A percentile compares a stretch with the other conserved stretches of the same genome.
Evolutionary conservation across 2,113 vertebrate species (phyloP).

Genomic region (Pitta sordida): DNA sequence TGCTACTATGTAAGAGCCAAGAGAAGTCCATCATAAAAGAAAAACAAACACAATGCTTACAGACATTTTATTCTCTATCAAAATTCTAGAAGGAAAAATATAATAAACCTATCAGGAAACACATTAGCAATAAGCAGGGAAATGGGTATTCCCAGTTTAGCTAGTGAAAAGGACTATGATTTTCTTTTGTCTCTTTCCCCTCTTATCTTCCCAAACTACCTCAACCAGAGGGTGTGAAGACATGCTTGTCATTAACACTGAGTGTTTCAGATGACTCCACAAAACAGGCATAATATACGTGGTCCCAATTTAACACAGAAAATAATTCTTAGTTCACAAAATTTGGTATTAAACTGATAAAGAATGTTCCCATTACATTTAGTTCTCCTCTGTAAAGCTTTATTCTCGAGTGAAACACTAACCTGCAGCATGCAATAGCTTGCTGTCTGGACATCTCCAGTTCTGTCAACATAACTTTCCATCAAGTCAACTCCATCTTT

Average conservation of each 20-base stretch:
- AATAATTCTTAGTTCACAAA: not conserved
- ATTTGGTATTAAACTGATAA: not conserved
- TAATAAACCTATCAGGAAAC: not conserved
- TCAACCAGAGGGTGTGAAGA: not conserved
- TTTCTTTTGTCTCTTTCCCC: not conserved
- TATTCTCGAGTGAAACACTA: slow-evolving; percentile 3
- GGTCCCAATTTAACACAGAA: not conserved
- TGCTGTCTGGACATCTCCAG: slow-evolving; percentile 95
- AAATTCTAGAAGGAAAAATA: not conserved
- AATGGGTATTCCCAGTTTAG: not conserved
- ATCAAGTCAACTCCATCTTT: slow-evolving; percentile 98
- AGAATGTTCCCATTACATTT: not conserved
- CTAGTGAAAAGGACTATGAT: not conserved
- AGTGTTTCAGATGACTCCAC: not conserved
- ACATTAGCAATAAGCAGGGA: not conserved
- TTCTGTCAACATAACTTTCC: slow-evolving; percentile 95
- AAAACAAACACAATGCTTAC: not conserved
- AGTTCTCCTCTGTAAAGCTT: not conserved
- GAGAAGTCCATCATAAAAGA: not conserved
- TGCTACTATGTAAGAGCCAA: not conserved
- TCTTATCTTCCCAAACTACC: not conserved
- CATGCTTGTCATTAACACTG: not conserved
- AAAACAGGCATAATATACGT: not conserved
- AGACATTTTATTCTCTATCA: not conserved
- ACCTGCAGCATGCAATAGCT: slow-evolving; percentile 99